A percentile compares a stretch with the other conserved stretches of the same genome.
Conservation (phyloP, 2,797 vertebrate species). For the Argya squamiceps region DNA sequence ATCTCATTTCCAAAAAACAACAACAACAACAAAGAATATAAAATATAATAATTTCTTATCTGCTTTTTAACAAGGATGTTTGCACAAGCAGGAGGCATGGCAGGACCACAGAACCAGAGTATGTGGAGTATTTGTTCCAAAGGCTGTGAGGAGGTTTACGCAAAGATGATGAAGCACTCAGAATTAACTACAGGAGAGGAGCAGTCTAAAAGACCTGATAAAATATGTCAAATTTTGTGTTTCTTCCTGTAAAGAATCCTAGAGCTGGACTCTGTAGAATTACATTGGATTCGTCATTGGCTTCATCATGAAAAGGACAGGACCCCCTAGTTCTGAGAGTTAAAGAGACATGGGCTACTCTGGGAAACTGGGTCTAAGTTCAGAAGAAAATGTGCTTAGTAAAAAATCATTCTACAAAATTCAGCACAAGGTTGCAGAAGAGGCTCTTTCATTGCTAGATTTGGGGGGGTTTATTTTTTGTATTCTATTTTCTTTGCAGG, state of each 20-base stretch:
- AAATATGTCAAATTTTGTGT: background rate
- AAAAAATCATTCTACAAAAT: background rate
- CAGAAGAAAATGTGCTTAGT: background rate
- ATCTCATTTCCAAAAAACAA: background rate
- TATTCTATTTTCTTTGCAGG: background rate
- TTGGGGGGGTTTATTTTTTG: background rate
- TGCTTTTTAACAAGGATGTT: background rate
- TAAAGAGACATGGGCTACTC: background rate
- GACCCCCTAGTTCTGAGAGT: background rate
- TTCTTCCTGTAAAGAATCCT: background rate
- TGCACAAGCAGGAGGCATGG: background rate
- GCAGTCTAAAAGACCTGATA: background rate
- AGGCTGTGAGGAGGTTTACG: rapidly evolving
- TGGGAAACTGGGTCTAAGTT: background rate
- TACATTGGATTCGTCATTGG: background rate
- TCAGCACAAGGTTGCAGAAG: rapidly evolving
- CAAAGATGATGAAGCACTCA: rapidly evolving
- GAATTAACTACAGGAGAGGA: background rate
- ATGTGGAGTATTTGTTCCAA: background rate
- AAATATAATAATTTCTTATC: background rate
- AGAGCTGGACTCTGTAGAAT: background rate
- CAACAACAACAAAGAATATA: background rate
- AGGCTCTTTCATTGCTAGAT: background rate
- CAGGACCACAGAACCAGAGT: no score
- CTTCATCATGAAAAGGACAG: background rate